These are phyloP conservation scores for Myocastor coypus DNA, from an alignment of 2,113 vertebrate genomes.

Conservation along the genomic window DNA sequence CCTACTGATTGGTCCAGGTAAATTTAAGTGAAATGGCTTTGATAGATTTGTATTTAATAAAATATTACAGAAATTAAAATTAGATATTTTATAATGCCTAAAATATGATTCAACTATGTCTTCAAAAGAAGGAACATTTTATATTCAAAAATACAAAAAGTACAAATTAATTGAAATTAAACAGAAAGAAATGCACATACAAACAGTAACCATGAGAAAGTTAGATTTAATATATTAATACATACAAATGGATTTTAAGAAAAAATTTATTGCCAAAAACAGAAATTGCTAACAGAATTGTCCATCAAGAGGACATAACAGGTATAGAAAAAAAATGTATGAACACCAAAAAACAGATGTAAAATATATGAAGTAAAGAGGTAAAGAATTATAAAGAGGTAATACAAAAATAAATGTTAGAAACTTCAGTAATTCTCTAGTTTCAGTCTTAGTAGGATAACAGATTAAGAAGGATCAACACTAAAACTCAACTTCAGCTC, in stretches of 20 bases:
- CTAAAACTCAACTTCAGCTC: not conserved
- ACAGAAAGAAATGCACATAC: not conserved
- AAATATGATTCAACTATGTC: not conserved
- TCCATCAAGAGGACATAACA: not conserved
- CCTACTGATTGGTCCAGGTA: not conserved
- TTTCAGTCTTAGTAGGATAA: not conserved
- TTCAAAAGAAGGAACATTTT: not conserved
- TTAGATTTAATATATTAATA: not conserved
- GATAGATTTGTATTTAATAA: not conserved
- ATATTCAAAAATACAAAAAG: not conserved
- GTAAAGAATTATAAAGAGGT: not conserved
- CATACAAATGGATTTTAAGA: not conserved
- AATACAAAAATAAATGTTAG: not conserved
- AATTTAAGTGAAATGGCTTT: not conserved
- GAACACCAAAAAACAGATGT: not conserved
- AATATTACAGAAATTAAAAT: not conserved
- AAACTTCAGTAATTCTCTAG: not conserved
- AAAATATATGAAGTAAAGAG: not conserved
- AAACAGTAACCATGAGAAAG: not conserved
- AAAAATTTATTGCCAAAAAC: slow-evolving; percentile 16
- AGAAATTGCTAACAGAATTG: not conserved
- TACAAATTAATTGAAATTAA: not conserved
- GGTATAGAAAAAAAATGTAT: not conserved
- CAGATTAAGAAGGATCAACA: not conserved
- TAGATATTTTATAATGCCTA: not conserved